Base-by-base conservation (phyloP, 2,797 vertebrate species). In the Scleropages formosus region DNA sequence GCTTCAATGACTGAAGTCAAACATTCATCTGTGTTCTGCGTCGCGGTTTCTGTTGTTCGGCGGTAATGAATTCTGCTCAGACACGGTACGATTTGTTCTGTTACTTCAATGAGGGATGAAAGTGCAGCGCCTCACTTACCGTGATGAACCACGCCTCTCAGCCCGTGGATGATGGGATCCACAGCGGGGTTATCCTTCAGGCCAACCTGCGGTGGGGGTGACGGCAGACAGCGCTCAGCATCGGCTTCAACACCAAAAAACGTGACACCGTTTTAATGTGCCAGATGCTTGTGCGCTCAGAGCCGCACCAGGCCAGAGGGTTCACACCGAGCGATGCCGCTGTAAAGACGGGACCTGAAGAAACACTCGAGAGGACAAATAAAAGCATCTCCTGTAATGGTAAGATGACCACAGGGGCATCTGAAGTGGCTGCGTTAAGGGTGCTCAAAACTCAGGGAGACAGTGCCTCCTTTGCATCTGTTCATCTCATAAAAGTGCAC, bases 121-220 rank as follows among this genome's bases (percentile, higher is more conserved):
- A 13, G 26, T 22, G 10, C 47, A 13, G 76, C 60, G 80, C 77
- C 71, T 58, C 82, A 93, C 97, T 96, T 88, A 98, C 97, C 97
- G 0, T 98, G 96, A 93, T 98, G 97, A 59, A 98, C 96, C 76
- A 98, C 97, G 0, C 96, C 95, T 88, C 96, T 96, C 86, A 98
- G 86, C 72, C 97, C 97, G 24, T 96, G 95, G 92, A 98, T 98
- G 86, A 98, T 95, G 67, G 95, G 95, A 88, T 96, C 93, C 81
- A 97, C 92, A 8, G 96, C 95, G 1, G 94, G 92, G 86, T 98
- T 98, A 90, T 98, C 95, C 88, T 94, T 95, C 80, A 92, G 93
- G 81, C 92, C 95, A 81, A 96, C 95, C 97, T 98, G 87, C 80
- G 86, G 78, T n/a, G 88, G 76, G 90, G 90, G 75, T 89, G 90